Evolutionary conservation across 2,797 vertebrate genomes (phyloP), one percentile per base, ranked within the genome.

Genomic region (Crenichthys baileyi): DNA sequence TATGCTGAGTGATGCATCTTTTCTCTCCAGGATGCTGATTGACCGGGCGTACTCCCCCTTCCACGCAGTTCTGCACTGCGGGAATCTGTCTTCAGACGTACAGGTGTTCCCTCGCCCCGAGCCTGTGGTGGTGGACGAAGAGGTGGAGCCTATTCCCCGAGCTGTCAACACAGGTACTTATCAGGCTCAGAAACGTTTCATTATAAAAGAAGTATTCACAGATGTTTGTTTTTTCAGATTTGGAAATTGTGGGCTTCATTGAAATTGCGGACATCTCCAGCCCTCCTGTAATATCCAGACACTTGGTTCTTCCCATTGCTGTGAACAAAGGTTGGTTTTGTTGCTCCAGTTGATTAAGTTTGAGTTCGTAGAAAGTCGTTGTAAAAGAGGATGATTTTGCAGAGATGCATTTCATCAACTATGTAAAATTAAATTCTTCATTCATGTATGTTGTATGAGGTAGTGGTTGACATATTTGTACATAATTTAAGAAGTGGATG

Each of bases 211-310:
- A 60, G 1, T 46, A 20, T 63, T 50, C 36, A 36, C 41, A 7
- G 46, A 26, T 46, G 11, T 74, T 60, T 41, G 2, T 60, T 36
- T 5, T 91, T 94, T 63, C 94, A 99, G 98, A 99, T 88, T 94
- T 99, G 90, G 98, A 99, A 94, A 97, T 99, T 71, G 94, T 99
- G 87, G 98, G 98, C 0, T 99, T 99, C 92, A 97, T 99, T 91
- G 98, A 99, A 92, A 99, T 99, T 78, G 97, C 96, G 50, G 98
- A 99, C 87, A 99, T 99, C 87, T 97, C 98, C 85, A 99, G 98
- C 81, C 98, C 98, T 70, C 98, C 98, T 5, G 98, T 99, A 80
- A 93, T 98, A 81, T 99, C 98, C 79, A 97, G 98, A 86, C 98
- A 99, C 92, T 90, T 99, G 93, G 98, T 99, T 0, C 92, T 99